Conservation (phyloP, 1,140 invertebrate species). For the Danaus melanippus region DNA sequence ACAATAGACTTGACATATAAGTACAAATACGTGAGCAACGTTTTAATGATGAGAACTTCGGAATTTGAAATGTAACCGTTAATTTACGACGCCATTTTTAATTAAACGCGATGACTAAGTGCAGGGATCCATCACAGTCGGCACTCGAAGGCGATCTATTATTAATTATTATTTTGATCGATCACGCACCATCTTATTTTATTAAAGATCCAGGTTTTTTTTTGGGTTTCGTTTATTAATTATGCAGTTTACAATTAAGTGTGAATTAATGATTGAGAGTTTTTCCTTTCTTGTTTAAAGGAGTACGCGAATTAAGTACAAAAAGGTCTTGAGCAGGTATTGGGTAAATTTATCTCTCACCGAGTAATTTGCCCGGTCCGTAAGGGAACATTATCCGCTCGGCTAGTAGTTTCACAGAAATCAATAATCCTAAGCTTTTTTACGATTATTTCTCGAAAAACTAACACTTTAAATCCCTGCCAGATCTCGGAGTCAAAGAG, state of each 20-base stretch:
- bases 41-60: constrained; percentile 45
- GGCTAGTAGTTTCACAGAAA: constrained; percentile 56
- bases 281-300: background rate
- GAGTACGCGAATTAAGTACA: background rate
- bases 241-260: constrained; percentile 32
- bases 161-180: constrained; percentile 72
- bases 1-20: constrained; percentile 32
- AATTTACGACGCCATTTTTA: constrained; percentile 63
- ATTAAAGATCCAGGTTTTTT: constrained; percentile 52
- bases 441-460: constrained; percentile 52
- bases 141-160: constrained; percentile 57
- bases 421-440: constrained; percentile 64
- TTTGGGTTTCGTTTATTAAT: constrained; percentile 42
- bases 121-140: constrained; percentile 59
- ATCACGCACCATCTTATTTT: constrained; percentile 64
- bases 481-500: constrained; percentile 48
- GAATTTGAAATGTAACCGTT: constrained; percentile 61
- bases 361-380: constrained; percentile 58
- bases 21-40: constrained; percentile 34
- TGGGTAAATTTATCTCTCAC: constrained; percentile 57
- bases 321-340: constrained; percentile 36
- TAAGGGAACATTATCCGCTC: constrained; percentile 57
- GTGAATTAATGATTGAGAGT: constrained; percentile 12
- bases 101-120: constrained; percentile 71
- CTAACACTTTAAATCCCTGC: constrained; percentile 48